A percentile compares a stretch with the other conserved stretches of the same genome.
phyloP scores from a whole-genome alignment of 2,888 invertebrate species.

The Epinotia bilunana region DNA sequence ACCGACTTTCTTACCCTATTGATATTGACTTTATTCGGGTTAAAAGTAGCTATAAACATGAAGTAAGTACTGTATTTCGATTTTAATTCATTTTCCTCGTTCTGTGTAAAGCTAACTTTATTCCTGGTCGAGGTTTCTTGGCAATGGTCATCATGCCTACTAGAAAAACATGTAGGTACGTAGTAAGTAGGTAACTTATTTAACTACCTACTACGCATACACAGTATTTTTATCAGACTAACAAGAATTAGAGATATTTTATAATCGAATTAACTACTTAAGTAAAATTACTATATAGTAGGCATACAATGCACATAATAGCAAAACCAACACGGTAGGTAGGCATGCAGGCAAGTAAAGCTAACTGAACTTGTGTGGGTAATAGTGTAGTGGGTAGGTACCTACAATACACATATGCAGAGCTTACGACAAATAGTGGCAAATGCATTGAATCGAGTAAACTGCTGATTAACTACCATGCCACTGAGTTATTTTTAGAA shows the following conservation, averaged over 20 bases:
- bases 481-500: slow-evolving; percentile 80
- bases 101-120: slow-evolving; percentile 4
- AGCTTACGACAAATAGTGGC: slow-evolving; percentile 53
- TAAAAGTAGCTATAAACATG: no score
- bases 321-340: slow-evolving; percentile 18
- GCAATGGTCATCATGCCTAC: background rate
- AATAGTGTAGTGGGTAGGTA: no score
- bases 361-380: slow-evolving; percentile 9
- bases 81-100: slow-evolving; percentile 12
- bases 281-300: background rate
- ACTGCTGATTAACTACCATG: slow-evolving; percentile 80
- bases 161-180: background rate
- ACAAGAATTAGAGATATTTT: background rate
- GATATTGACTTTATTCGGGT: no score
- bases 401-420: background rate
- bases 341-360: slow-evolving; percentile 16
- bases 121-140: background rate
- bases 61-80: no score
- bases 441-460: slow-evolving; percentile 69
- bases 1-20: no score
- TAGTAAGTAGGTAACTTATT: background rate
- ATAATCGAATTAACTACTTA: background rate
- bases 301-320: background rate
- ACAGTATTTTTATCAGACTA: background rate
- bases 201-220: background rate